Base-by-base conservation (phyloP, 2,113 vertebrate species). In the Cololabis saira region DNA sequence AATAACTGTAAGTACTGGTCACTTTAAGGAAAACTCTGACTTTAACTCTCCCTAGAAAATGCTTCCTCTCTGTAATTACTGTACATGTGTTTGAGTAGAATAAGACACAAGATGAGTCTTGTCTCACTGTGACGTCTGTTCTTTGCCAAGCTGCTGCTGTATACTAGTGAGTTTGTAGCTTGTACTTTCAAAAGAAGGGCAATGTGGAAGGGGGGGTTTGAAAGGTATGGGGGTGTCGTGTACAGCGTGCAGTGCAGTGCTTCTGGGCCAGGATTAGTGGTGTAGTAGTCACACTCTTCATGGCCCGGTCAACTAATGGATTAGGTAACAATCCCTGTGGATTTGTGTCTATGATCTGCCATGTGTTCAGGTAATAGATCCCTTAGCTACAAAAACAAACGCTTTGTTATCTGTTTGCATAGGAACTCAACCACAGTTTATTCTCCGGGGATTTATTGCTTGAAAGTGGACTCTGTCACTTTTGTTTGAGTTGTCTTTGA, bases 351-450 rank as follows among this genome's bases (percentile, higher is more conserved):
- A 49, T 78, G 74, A 77, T 79, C 79, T 73, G 78, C 85, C 88
- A 91, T 90, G 86, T 83, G 80, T 70, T 85, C 78, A 83, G 82
- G 73, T 86, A 83, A 84, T 61, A 61, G 66, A 88, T 76, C 81
- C 51, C 50, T 63, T 5, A 15, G 30, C 71, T 67, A 37, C 11
- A 44, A 70, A 83, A 83, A 78, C 71, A 87, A 77, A 68, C 19
- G 69, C 76, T 80, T 71, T 79, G 81, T 77, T 72, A 41, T 56
- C n/a, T 81, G 70, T 89, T 88, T 81, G 78, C 77, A 80, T 19
- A 52, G 45, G n/a, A 11, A 51, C 67, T 76, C 60, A 71, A 69
- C 62, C 71, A 30, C 16, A 47, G 2, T 71, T 73, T 50, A 61
- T 17, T 10, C 71, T 66, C 48, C 2, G 16, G 50, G 18, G 59